phyloP scores from a whole-genome alignment of 2,113 vertebrate genomes.

The Zingel zingel region DNA sequence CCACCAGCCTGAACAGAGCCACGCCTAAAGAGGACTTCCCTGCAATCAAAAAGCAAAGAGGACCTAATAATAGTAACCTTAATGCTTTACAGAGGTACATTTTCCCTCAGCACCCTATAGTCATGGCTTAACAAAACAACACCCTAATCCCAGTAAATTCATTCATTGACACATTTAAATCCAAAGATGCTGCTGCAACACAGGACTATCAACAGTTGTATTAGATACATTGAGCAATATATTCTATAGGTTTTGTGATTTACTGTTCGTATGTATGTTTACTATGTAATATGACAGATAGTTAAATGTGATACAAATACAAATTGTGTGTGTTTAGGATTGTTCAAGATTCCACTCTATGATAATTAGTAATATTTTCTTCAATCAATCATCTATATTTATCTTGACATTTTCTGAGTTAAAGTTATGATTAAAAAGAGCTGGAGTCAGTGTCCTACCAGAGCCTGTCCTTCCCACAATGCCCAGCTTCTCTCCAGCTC shows the following conservation, averaged over 20 bases:
- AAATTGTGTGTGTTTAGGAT: no score
- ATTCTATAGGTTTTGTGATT: background rate
- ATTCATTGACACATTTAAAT: background rate
- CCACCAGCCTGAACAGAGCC: conserved; percentile 85
- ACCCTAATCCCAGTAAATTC: background rate
- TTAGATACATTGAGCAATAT: background rate
- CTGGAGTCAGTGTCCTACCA: conserved; percentile 67
- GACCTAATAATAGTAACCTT: no score
- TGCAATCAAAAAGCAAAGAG: conserved; percentile 49
- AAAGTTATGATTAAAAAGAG: background rate
- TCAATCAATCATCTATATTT: background rate
- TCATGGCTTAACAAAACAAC: background rate
- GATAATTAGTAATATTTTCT: background rate
- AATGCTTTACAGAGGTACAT: background rate
- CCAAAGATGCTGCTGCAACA: background rate
- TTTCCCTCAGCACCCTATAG: background rate
- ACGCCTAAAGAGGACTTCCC: conserved; percentile 87
- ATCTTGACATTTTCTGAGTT: background rate
- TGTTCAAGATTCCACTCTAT: no score
- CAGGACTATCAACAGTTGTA: background rate
- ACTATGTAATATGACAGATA: background rate
- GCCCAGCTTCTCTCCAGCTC: conserved; percentile 84
- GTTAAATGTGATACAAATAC: no score
- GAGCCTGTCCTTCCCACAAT: conserved; percentile 88
- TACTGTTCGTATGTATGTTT: background rate